Evolutionary conservation across 2,888 invertebrate species (phyloP).

Genomic region (Athalia circularis): DNA sequence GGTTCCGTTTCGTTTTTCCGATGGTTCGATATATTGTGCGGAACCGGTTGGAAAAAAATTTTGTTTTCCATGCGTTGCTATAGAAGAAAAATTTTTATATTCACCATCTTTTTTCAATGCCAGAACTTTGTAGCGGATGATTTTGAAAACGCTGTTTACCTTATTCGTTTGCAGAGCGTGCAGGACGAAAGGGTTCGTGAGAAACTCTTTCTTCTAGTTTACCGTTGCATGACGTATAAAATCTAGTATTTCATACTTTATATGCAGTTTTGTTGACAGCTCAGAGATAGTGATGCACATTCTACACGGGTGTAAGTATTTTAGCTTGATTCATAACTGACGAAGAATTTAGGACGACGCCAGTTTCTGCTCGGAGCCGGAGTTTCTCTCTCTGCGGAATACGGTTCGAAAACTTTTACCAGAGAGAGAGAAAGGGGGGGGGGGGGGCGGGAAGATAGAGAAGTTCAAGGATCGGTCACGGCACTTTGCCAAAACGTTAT

Average conservation of each 20-base stretch:
- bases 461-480: background rate
- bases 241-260: constrained; percentile 15
- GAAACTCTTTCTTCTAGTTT: too few relatives aligned
- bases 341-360: constrained; percentile 26
- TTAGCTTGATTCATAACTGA: constrained; percentile 37
- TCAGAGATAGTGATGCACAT: too few relatives aligned
- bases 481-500: constrained; percentile 17
- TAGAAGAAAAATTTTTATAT: too few relatives aligned
- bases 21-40: too few relatives aligned
- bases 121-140: too few relatives aligned
- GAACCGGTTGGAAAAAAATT: too few relatives aligned
- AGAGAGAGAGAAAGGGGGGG: too few relatives aligned
- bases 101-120: too few relatives aligned
- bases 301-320: constrained; percentile 2
- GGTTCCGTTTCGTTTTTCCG: too few relatives aligned
- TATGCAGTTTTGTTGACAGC: constrained; percentile 39
- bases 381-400: background rate
- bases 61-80: too few relatives aligned
- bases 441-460: too few relatives aligned
- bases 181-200: background rate
- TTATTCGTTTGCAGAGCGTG: background rate
- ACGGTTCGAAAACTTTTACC: background rate
- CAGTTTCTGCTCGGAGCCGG: background rate
- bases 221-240: background rate
- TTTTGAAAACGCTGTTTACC: too few relatives aligned